Base-by-base conservation (phyloP, 2,797 vertebrate species). In the Hippocampus kuda region DNA sequence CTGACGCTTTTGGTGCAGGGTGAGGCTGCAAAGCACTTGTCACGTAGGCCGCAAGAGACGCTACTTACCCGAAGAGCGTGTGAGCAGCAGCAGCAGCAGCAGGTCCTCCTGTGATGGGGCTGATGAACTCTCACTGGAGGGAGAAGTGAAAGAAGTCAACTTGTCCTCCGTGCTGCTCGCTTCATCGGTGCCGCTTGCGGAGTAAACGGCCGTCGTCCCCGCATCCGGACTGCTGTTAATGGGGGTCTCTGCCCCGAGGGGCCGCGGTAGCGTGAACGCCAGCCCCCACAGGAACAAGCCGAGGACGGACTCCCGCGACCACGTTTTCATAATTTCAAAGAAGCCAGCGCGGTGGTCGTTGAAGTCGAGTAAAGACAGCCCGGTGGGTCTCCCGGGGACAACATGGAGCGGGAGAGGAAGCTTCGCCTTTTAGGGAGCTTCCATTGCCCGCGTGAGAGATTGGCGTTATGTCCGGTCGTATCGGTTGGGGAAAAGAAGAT, bases 311-410 rank as follows among this genome's bases (percentile, higher is more conserved):
- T 79, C 85, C 84, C 77, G 68, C 70, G 80, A 83, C 75, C 89
- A 85, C 89, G 87, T 87, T 90, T 86, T 87, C 91, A 91, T 92
- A 76, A 83, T 89, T 75, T 66, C 57, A 72, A 73, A 77, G 77
- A 84, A 76, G 78, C 69, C 77, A 77, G 75, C 65, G 11, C 75
- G 76, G 81, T 38, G 46, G 78, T 76, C 68, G 81, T 77, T 69
- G 13, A 80, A 85, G 81, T 81, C 71, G 77, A 80, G 66, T 73
- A 65, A 77, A 80, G 69, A 75, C 68, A 80, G 69, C 75, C 68
- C 78, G 67, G 70, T 68, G 79, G 78, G 72, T 75, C 79, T 75
- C 68, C 85, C 81, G 81, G 83, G 88, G 86, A 79, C 87, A 90
- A 76, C 89, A 91, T 92, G 84, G 65, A 82, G 79, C 76, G 75